phyloP scores from a whole-genome alignment of 2,888 invertebrate genomes.

The Heliconius erato region DNA sequence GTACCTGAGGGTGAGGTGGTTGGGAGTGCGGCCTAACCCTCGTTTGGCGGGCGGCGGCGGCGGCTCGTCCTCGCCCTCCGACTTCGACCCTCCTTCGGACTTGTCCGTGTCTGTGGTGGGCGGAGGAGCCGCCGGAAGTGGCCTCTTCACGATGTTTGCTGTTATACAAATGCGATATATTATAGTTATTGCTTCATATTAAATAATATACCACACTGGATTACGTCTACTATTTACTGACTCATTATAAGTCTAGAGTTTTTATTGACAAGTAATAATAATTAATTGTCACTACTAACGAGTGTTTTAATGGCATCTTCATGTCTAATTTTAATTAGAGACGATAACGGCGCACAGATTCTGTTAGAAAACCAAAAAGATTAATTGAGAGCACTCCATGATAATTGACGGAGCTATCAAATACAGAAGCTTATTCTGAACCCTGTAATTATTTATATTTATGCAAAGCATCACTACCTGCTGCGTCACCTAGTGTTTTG shows the following conservation, averaged over 20 bases:
- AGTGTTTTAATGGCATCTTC: background rate
- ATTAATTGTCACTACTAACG: background rate
- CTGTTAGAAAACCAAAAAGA: background rate
- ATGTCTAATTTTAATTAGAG: background rate
- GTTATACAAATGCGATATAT: constrained; percentile 10
- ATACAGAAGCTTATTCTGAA: background rate
- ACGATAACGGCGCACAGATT: background rate
- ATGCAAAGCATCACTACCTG: constrained; percentile 80
- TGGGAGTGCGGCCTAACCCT: constrained; percentile 95
- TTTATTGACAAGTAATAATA: too few species aligned
- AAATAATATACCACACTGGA: background rate
- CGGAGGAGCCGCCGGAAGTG: constrained; percentile 58
- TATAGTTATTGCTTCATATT: background rate
- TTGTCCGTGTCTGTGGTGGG: constrained; percentile 81
- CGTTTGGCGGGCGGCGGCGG: constrained; percentile 87
- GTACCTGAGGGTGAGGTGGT: constrained; percentile 95
- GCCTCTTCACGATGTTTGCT: constrained; percentile 53
- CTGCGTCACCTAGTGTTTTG: constrained; percentile 95
- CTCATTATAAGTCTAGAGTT: background rate
- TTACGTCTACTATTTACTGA: background rate
- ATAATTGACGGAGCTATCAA: background rate
- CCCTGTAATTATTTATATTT: background rate
- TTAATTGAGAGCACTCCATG: too few species aligned
- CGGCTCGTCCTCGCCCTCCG: constrained; percentile 94
- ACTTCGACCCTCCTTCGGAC: constrained; percentile 90